Base-by-base conservation (phyloP, 2,888 invertebrate genomes). In the Oconnorella tubifera region DNA sequence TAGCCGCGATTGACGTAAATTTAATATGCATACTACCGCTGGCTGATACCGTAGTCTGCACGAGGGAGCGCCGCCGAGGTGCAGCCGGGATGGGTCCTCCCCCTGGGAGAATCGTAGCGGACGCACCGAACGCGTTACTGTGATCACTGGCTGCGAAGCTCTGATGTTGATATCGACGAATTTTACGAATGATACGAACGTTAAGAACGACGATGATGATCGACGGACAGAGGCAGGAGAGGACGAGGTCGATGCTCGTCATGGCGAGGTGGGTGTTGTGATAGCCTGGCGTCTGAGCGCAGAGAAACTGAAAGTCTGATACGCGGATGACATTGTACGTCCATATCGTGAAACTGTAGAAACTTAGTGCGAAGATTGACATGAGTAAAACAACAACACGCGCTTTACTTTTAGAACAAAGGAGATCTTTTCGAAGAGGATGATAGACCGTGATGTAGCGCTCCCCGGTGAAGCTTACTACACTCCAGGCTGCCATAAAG, bases 381-480 rank as follows among this genome's bases (percentile, higher is more conserved):
- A 67, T 33, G 0, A 33, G 19, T 28, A 29, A 25, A 10, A 70
- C 65, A 14, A 68, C 60, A 23, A 33, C 14, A 4, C 58, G 33
- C 10, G 70, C 70, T 29, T 48, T 61, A 19, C 40, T 33, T 33
- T 58, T 60, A 14, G 68, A 63, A 40, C 70, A 70, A 10, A 66
- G 58, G 28, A 19, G 33, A 50, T 69, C 68, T 40, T 63, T 63
- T 32, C 55, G 62, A 1, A 70, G 60, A 1, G 70, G 68, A 56
- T 66, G 58, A 28, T 66, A 63, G 1, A 68, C 68, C n/a, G 63
- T 68, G 25, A 69, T 40, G 66, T 68, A 69, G 14, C 70, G 33
- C 51, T 70, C 70, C 10, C 62, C 64, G 2, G 70, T 70, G 62
- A 70, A 70, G 56, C 64, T 66, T 32, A 69, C 66, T 23, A 70